Base-by-base conservation (phyloP, 2,888 invertebrate genomes). In the Caenorhabditis auriculariae region DNA sequence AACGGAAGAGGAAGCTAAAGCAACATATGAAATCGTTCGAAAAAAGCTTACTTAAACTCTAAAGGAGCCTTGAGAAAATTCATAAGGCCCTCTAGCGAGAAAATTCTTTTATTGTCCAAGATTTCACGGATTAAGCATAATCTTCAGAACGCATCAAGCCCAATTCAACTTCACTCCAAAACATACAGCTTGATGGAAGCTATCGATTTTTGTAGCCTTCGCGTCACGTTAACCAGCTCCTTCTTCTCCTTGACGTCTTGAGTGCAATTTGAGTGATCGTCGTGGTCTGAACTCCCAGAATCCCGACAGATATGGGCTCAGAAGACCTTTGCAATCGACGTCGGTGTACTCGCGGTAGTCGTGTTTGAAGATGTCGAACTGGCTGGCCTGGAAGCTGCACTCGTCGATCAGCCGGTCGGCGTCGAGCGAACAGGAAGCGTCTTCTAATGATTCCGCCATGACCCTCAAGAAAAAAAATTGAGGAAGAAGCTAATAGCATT, bases 341-440 rank as follows among this genome's bases (percentile, higher is more conserved):
- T 58, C 56, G 3, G 43, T 52, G 12, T 58, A 59, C 42, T 69
- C 69, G 4, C 69, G 56, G 47, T 59, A 69, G 29, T 69, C 66
- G 26, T 69, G 69, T 2, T 59, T 66, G 51, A 69, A 69, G 28
- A 64, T 61, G 9, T 69, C 64, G 39, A 69, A 69, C 47, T 69
- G 60, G 17, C 43, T 42, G 17, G 47, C 51, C 21, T 54, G 19
- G 35, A 66, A 69, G 19, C 52, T 54, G 19, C 42, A 35, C 28
- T 39, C 38, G 43, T 66, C 65, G 2, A 58, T 44, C 9, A 17
- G 39, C 29, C 69, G 45, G 45, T 63, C 58, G 2, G 48, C 44
- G 24, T 63, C 62, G 3, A 38, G 26, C 5, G 6, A 12, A 4
- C 39, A 39, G 15, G 41, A 50, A 7, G 39, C 23, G 37, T 69